Percentiles rank a stretch among this genome's conserved stretches.
Evolutionary conservation across 2,888 invertebrate species (phyloP).

Genomic region (Autographa pulchrina): DNA sequence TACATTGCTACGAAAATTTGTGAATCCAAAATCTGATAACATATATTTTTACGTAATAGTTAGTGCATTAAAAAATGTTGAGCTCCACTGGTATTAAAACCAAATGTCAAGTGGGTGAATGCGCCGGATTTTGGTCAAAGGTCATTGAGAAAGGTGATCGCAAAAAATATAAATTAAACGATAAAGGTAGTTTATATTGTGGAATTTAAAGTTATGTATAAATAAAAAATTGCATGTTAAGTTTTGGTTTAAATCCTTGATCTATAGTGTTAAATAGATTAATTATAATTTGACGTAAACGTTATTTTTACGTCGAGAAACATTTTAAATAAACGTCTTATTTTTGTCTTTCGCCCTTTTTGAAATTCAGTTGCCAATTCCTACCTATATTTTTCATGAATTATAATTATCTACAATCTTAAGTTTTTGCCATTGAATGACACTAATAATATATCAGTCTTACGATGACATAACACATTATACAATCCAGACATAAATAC

Average conservation of each 20-base stretch:
- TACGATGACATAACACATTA: constrained; percentile 16
- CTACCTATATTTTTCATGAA: too few species aligned
- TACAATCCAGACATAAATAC: constrained; percentile 22
- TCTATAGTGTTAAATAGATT: too few species aligned
- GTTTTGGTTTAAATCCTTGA: too few species aligned
- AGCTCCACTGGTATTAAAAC: constrained; percentile 14
- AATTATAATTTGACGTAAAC: too few species aligned
- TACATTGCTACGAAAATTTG: too few species aligned
- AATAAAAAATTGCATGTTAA: too few species aligned
- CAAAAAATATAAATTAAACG: constrained; percentile 19
- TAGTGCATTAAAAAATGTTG: constrained; percentile 5
- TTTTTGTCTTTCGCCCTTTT: too few species aligned
- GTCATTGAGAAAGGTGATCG: constrained; percentile 31
- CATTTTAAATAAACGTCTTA: too few species aligned
- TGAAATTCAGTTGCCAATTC: too few species aligned
- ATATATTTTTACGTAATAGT: background rate
- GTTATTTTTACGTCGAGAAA: too few species aligned
- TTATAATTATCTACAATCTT: constrained; percentile 19
- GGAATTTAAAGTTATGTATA: background rate
- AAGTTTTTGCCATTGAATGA: too few species aligned
- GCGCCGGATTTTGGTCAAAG: constrained; percentile 40
- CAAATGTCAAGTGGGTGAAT: constrained; percentile 53
- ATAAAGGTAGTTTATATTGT: constrained; percentile 18
- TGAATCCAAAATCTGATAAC: too few species aligned
- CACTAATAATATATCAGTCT: background rate